Percentiles rank a stretch among this genome's conserved stretches.
Conservation (phyloP, 2,888 invertebrate species). For the Syritta pipiens region DNA sequence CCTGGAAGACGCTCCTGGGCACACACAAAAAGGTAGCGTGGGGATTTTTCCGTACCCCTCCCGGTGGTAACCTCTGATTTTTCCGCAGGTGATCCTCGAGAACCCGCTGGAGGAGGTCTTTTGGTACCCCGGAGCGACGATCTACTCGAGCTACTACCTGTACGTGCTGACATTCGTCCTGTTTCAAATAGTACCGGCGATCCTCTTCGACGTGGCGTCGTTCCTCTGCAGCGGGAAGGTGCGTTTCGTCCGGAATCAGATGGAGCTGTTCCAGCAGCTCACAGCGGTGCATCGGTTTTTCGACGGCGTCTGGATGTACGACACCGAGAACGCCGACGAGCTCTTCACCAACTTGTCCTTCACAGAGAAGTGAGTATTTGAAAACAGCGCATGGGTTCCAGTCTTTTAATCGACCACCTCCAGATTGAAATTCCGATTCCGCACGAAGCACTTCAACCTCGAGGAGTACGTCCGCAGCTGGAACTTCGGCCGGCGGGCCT, state of each 20-base stretch:
- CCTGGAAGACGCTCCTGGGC: conserved; percentile 38
- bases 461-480: conserved; percentile 60
- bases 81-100: conserved; percentile 43
- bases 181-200: conserved; percentile 47
- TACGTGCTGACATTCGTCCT: conserved; percentile 39
- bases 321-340: conserved; percentile 55
- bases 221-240: conserved; percentile 44
- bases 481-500: conserved; percentile 50
- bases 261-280: conserved; percentile 42
- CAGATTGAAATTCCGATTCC: conserved; percentile 57
- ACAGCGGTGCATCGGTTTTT: conserved; percentile 38
- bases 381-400: background rate
- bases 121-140: conserved; percentile 47
- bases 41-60: background rate
- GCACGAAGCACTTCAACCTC: conserved; percentile 52
- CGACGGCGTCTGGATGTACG: conserved; percentile 53
- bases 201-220: conserved; percentile 26
- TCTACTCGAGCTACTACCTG: conserved; percentile 39
- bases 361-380: conserved; percentile 55
- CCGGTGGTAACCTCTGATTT: background rate
- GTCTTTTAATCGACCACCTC: no score
- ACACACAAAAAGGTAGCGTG: conserved; percentile 57
- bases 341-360: conserved; percentile 44
- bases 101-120: conserved; percentile 52
- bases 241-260: conserved; percentile 34